A percentile compares a stretch with the other conserved stretches of the same genome.
phyloP scores from a whole-genome alignment of 1,140 invertebrate genomes.

The Nymphalis io region DNA sequence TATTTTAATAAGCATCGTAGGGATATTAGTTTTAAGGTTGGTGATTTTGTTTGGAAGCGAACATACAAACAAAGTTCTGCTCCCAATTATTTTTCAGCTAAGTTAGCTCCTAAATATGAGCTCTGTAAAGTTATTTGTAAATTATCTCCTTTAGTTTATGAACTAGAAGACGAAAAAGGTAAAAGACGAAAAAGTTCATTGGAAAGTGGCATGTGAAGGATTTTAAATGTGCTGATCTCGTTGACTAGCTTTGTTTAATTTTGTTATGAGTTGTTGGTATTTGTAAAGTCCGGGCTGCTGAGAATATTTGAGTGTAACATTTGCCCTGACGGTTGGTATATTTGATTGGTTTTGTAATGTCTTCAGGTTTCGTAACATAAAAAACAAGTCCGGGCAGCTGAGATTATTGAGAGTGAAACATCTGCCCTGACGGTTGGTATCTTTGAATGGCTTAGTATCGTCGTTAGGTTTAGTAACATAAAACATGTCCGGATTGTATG shows the following conservation, averaged over 20 bases:
- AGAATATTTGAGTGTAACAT: too few relatives aligned
- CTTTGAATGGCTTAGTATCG: too few relatives aligned
- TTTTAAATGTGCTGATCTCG: constrained; percentile 10
- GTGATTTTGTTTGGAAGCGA: constrained; percentile 8
- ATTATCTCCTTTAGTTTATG: not conserved
- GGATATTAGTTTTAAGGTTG: constrained; percentile 1
- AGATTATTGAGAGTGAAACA: not conserved
- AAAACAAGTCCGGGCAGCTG: not conserved
- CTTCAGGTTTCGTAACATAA: too few relatives aligned
- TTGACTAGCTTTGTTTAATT: too few relatives aligned
- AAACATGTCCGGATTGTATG: too few relatives aligned
- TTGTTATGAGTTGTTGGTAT: not conserved
- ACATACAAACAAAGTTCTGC: constrained; percentile 9
- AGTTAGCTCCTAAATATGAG: constrained; percentile 9
- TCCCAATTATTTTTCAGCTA: constrained; percentile 15
- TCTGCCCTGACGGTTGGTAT: too few relatives aligned
- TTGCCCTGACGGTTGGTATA: not conserved
- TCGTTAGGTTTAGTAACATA: too few relatives aligned
- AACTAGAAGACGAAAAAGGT: constrained; percentile 7
- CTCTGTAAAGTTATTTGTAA: not conserved
- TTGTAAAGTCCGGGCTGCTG: too few relatives aligned
- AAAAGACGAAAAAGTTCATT: not conserved
- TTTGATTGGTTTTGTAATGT: not conserved
- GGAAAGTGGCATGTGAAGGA: too few relatives aligned
- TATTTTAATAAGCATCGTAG: constrained; percentile 5